Evolutionary conservation across 2,113 vertebrate species (phyloP), one percentile per base, ranked within the genome.

Genomic region (Coracopsis vasa): DNA sequence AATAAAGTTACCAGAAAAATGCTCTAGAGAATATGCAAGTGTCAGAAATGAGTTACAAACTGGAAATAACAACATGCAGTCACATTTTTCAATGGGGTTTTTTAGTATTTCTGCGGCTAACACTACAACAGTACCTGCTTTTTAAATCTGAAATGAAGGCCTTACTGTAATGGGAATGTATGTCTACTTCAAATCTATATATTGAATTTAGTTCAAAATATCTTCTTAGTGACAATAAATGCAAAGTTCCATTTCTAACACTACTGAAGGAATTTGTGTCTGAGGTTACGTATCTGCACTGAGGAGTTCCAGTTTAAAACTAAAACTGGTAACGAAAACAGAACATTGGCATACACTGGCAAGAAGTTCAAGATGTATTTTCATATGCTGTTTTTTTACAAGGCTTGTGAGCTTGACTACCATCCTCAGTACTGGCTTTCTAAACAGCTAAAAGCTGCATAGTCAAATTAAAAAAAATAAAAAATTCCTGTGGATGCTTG

Each of bases 1-100:
- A 74, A 81, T 84, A 75, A 92, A 91, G 65, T 42, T 85, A 94
- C 61, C 37, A 69, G 78, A 94, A 92, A 83, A 89, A 91, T 61
- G 39, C 35, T 92, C 47, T 67, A 0, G 6, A 47, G 73, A 92
- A 87, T 37, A 81, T 14, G 9, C 24, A 84, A 64, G 77, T 64
- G 27, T 81, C 56, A 86, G 47, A 85, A 91, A 86, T 58, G 0
- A 71, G 35, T 85, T 54, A 91, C 12, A 79, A 79, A 75, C 51
- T 19, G 27, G 51, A 24, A 91, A 31, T 78, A 86, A 50, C 16
- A 87, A 58, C 29, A 86, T 3, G 44, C 2, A 58, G 29, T 3
- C 12, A 73, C 15, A 33, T 42, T 44, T 39, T 67, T 74, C 42
- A 65, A 47, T 71, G 33, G 19, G 84, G 13, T 4, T 16, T 84